Evolutionary conservation across 2,888 invertebrate species (phyloP), one percentile per base, ranked within the genome.

Genomic region (Drosophila anomelani): DNA sequence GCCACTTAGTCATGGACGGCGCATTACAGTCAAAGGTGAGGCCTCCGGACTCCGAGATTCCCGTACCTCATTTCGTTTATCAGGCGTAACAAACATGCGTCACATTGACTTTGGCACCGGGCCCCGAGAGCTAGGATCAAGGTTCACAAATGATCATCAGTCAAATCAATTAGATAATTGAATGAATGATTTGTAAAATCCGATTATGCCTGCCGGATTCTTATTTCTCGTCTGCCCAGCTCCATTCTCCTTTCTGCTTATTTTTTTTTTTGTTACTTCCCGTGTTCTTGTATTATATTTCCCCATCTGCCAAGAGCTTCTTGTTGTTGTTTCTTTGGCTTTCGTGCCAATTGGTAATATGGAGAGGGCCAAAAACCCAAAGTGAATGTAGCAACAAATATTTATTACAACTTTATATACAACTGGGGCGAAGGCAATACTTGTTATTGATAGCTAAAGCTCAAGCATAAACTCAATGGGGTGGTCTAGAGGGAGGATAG

Each of bases 91-190:
- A 76, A 82, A 88, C 79, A 81, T 87, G 81, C 87, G 78, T 90
- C 79, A 89, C 85, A 81, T 80, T 83, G 80, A 51, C 85, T 79
- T 77, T 75, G 63, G 64, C 75, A 63, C 51, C 47, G 55, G 75
- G 66, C 44, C 44, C 39, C 53, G 47, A 26, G 54, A 67, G 57
- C 75, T 79, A 67, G 74, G 81, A 80, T 83, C 88, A 87, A 81
- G 86, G 86, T 78, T 89, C 86, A 88, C 71, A 81, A 88, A 88
- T 86, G 81, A 80, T 85, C 87, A 90, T 90, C 90, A 87, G 89
- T 90, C 89, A 89, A 82, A 88, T 87, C 89, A 90, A 87, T 80
- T 82, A 87, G 81, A 87, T 87, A 88, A 86, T 88, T 81, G 84
- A 78, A 85, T 85, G 90, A 90, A 79, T 89, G 89, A 88, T 89